Conservation (phyloP, 2,888 invertebrate genomes). For the Acanthoscelides obtectus region DNA sequence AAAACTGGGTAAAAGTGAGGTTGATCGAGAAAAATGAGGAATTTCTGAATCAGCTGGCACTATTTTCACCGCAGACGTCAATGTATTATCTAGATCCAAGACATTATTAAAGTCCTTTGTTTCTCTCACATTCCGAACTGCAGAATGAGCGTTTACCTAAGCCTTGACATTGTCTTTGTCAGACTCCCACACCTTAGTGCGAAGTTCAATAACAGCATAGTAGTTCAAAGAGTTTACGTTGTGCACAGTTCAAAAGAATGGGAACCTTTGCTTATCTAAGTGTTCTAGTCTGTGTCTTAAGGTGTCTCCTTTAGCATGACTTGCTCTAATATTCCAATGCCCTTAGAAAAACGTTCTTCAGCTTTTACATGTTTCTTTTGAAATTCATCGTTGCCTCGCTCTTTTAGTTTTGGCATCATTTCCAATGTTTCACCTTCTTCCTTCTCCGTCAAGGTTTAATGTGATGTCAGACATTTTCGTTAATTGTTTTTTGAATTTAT, state of each 20-base stretch:
- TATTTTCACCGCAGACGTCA: conserved; percentile 60
- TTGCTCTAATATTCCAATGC: conserved; percentile 88
- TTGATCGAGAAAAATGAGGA: too few relatives aligned
- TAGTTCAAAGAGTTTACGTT: conserved; percentile 85
- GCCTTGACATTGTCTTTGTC: conserved; percentile 94
- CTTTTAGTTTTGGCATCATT: conserved; percentile 68
- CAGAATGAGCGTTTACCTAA: conserved; percentile 84
- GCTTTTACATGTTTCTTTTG: conserved; percentile 69
- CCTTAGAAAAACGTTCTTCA: conserved; percentile 73
- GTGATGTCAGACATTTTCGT: too few relatives aligned
- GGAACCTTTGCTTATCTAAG: conserved; percentile 76
- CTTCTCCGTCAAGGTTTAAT: too few relatives aligned
- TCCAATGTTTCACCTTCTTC: conserved; percentile 74
- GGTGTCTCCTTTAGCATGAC: conserved; percentile 91
- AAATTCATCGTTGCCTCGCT: conserved; percentile 81
- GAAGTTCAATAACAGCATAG: conserved; percentile 88
- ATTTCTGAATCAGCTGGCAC: conserved; percentile 67
- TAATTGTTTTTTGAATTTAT: too few relatives aligned
- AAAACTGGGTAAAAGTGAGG: too few relatives aligned
- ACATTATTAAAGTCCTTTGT: conserved; percentile 72
- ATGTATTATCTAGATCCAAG: conserved; percentile 63
- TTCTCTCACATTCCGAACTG: conserved; percentile 82
- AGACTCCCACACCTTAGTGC: conserved; percentile 74
- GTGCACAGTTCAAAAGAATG: conserved; percentile 82
- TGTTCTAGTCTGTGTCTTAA: conserved; percentile 82